Evolutionary conservation across 2,113 vertebrate genomes (phyloP), one percentile per base, ranked within the genome.

Genomic region (Rutilus rutilus): DNA sequence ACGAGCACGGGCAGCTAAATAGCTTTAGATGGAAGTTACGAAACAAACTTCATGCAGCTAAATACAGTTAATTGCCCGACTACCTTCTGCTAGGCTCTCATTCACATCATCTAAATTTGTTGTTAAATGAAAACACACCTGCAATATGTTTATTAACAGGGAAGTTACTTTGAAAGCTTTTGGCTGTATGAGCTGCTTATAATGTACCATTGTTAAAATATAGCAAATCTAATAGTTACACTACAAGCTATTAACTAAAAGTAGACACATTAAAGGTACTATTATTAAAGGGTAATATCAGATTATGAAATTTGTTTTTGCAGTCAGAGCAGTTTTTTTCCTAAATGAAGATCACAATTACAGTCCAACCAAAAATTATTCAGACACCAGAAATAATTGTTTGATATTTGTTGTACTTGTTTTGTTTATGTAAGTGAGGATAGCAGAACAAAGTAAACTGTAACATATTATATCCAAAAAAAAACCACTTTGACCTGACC

Each of bases 21-120:
- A 83, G 76, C 30, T 78, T 83, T 78, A 52, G 39, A 77, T 78
- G 15, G 6, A 3, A 25, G 77, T 30, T 77, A 2, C n/a, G 27
- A 8, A 6, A 69, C 65, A 57, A 15, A 33, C 50, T 59, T 6
- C 25, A 3, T 85, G 74, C 76, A 59, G 71, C 65, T 78, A 82
- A 64, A 87, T 82, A 45, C 54, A n/a, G 27, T 52, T 88, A 82
- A 85, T 88, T 85, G 85, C 27, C 27, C 23, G 6, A 11, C 45
- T 69, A 52, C 15, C 45, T 57, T 78, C 21, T 69, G 62, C 64
- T 36, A 52, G 64, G 59, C 25, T 45, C 15, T 39, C 4, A 4
- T 30, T 12, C 4, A 21, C 50, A 14, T 33, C 15, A 1, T 6
- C 52, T 78, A 33, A 36, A 11, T 57, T 5, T 10, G 54, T n/a